Conservation (phyloP, 2,888 invertebrate genomes). For the Drosophila neonasuta region DNA sequence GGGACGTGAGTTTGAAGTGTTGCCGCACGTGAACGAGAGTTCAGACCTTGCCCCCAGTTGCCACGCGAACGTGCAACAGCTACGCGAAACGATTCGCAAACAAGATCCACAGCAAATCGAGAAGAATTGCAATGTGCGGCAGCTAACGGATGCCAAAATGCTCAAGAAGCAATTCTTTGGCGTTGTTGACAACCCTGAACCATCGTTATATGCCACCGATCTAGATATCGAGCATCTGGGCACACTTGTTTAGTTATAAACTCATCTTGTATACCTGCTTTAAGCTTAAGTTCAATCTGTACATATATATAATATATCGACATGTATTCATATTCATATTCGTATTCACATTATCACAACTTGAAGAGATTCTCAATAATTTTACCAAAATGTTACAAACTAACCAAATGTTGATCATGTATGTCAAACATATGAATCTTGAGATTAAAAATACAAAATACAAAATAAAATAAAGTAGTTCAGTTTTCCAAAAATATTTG, state of each 20-base stretch:
- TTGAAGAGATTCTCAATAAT: conserved; percentile 36
- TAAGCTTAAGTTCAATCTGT: conserved; percentile 13
- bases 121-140: conserved; percentile 58
- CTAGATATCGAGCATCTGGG: conserved; percentile 52
- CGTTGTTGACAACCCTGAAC: background rate
- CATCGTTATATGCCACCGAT: background rate
- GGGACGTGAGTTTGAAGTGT: conserved; percentile 82
- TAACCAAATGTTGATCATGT: conserved; percentile 34
- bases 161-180: conserved; percentile 70
- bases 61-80: conserved; percentile 1
- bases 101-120: conserved; percentile 31
- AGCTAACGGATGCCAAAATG: conserved; percentile 60
- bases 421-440: conserved; percentile 37
- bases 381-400: conserved; percentile 44
- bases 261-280: conserved; percentile 5
- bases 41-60: background rate
- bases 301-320: conserved; percentile 19
- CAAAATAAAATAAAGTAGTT: conserved; percentile 14
- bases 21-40: conserved; percentile 13
- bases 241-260: conserved; percentile 43
- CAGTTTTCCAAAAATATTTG: background rate
- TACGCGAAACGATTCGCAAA: conserved; percentile 8
- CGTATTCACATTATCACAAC: conserved; percentile 14
- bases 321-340: conserved; percentile 14
- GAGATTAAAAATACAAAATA: conserved; percentile 27